Conservation (phyloP, 2,113 vertebrate genomes). For the Toxotes jaculatrix region DNA sequence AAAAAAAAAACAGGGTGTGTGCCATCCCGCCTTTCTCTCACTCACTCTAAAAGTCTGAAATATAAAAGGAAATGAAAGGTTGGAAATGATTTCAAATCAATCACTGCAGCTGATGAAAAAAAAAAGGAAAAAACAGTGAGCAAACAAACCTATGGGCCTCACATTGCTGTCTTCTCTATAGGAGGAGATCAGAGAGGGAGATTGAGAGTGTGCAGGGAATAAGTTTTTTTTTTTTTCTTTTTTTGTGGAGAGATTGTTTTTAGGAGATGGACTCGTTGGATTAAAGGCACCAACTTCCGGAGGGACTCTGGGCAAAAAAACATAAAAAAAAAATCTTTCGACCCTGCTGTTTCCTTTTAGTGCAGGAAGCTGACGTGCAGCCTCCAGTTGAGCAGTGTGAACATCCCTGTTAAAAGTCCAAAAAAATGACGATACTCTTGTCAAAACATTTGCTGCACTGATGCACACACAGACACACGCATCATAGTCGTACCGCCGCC, state of each 20-base stretch:
- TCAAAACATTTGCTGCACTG: constrained; percentile 64
- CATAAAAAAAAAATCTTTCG: neutral
- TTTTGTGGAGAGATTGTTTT: neutral
- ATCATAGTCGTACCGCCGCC: no score
- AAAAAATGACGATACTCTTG: neutral
- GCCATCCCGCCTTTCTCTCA: neutral
- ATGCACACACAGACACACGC: constrained; percentile 13
- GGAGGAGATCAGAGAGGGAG: neutral
- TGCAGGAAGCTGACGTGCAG: neutral
- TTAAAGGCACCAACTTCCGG: constrained; percentile 31
- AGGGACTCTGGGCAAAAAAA: constrained; percentile 1
- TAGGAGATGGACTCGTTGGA: neutral
- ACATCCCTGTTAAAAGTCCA: neutral
- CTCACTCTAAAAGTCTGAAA: neutral
- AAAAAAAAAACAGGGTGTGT: neutral
- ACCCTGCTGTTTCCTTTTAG: neutral
- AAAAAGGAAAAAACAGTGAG: neutral
- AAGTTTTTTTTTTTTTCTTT: neutral
- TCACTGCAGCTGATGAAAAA: neutral
- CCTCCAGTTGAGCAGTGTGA: neutral
- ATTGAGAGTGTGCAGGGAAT: neutral
- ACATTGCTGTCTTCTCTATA: neutral
- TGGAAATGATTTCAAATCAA: neutral
- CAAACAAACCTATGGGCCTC: neutral
- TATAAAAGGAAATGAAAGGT: neutral